These are phyloP conservation scores for Cinclus cinclus DNA, from an alignment of 2,113 vertebrate species.

Conservation along the genomic window DNA sequence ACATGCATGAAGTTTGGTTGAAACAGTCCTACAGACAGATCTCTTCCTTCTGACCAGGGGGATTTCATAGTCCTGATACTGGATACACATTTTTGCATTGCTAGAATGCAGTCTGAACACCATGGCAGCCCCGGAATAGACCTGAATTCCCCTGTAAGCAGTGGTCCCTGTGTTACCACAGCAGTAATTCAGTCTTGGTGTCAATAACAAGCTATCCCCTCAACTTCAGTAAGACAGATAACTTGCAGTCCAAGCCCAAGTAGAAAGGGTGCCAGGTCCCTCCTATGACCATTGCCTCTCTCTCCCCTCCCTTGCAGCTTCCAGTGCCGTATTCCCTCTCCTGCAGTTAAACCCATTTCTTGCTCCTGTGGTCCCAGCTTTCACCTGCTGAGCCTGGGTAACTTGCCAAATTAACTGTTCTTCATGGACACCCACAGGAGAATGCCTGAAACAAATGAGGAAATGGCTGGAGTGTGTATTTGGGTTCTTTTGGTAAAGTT, in stretches of 20 bases:
- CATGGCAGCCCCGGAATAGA: not conserved
- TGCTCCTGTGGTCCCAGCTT: not conserved
- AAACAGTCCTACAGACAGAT: not conserved
- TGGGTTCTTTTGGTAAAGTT: not conserved
- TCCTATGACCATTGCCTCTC: fast-evolving
- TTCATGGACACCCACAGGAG: not conserved
- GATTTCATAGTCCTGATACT: not conserved
- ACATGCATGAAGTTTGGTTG: not conserved
- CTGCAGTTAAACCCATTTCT: not conserved
- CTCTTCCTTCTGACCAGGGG: not conserved
- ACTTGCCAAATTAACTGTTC: not conserved
- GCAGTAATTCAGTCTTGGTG: not conserved
- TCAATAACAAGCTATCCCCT: not conserved
- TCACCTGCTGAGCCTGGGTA: not conserved
- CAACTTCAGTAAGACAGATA: not conserved
- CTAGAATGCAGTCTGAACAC: not conserved
- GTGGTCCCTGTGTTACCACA: not conserved
- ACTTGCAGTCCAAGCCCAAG: not conserved
- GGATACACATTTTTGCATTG: not conserved
- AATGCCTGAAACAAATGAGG: not conserved
- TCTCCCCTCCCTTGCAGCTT: not conserved
- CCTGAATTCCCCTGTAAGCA: not conserved
- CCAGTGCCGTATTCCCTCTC: not conserved
- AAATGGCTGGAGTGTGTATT: not conserved
- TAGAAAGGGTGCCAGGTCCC: fast-evolving